Percentiles rank a stretch among this genome's conserved stretches.
Evolutionary conservation across 2,113 vertebrate genomes (phyloP).

Genomic region (Sceloporus undulatus): DNA sequence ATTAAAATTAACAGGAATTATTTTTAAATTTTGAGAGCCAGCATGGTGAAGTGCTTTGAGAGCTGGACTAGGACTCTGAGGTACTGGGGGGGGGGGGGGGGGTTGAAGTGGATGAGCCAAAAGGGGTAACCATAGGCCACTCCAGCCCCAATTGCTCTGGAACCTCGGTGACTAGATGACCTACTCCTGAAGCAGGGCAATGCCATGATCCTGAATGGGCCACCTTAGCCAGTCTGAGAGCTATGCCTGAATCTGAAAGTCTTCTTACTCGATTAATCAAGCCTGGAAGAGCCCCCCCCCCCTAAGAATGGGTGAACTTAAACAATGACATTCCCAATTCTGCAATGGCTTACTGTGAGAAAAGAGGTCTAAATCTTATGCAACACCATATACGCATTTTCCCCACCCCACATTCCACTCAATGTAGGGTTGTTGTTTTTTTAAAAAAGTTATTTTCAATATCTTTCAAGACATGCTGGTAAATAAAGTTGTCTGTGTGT

Average conservation of each 20-base stretch:
- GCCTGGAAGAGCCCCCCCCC: no score
- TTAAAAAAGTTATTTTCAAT: neutral
- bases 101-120: no score
- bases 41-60: neutral
- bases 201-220: no score
- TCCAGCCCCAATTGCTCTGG: no score
- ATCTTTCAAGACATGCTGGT: neutral
- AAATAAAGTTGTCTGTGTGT: constrained; percentile 32
- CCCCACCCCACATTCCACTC: neutral
- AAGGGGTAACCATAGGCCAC: no score
- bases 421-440: neutral
- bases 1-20: neutral
- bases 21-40: neutral
- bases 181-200: no score
- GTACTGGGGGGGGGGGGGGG: no score
- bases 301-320: constrained; percentile 19
- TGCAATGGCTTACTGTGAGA: neutral
- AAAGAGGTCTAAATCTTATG: constrained; percentile 24
- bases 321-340: neutral
- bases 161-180: no score
- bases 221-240: no score
- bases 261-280: neutral
- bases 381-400: neutral
- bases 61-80: no score
- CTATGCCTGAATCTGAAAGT: neutral